A percentile compares a stretch with the other conserved stretches of the same genome.
These are phyloP conservation scores for Lochmaea crataegi DNA, from an alignment of 2,888 invertebrate species.

Conservation along the genomic window DNA sequence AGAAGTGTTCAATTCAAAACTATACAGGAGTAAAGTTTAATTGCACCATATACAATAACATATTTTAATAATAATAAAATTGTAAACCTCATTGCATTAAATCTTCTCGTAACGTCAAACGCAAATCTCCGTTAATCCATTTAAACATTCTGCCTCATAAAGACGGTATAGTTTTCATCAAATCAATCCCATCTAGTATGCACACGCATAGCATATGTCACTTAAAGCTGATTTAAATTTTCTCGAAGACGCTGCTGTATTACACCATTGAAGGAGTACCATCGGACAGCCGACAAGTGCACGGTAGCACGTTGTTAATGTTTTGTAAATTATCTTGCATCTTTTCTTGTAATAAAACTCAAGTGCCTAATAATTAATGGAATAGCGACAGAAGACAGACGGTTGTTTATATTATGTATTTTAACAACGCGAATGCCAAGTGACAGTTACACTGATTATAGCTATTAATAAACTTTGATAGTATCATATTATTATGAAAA, in stretches of 20 bases:
- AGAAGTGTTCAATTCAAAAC: too few relatives aligned
- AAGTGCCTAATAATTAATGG: conserved; percentile 33
- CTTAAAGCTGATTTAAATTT: conserved; percentile 38
- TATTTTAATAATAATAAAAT: too few relatives aligned
- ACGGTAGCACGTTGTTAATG: conserved; percentile 23
- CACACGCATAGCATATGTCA: conserved; percentile 31
- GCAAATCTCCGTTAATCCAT: background rate
- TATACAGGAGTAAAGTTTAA: too few relatives aligned
- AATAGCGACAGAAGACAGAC: conserved; percentile 1
- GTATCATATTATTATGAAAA: background rate
- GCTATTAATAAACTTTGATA: conserved; percentile 5
- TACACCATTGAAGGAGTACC: conserved; percentile 32
- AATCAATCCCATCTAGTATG: conserved; percentile 16
- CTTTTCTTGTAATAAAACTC: conserved; percentile 33
- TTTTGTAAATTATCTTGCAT: conserved; percentile 34
- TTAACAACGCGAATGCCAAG: conserved; percentile 3
- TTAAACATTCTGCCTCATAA: background rate
- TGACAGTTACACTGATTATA: background rate
- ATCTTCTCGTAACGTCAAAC: background rate
- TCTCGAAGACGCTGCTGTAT: conserved; percentile 29
- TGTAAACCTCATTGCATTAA: too few relatives aligned
- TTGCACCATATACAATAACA: too few relatives aligned
- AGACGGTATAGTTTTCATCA: conserved; percentile 1
- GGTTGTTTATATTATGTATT: conserved; percentile 5
- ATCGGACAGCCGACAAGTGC: conserved; percentile 30